Conservation (phyloP, 2,797 vertebrate species). For the Gallinago nigripennis region DNA sequence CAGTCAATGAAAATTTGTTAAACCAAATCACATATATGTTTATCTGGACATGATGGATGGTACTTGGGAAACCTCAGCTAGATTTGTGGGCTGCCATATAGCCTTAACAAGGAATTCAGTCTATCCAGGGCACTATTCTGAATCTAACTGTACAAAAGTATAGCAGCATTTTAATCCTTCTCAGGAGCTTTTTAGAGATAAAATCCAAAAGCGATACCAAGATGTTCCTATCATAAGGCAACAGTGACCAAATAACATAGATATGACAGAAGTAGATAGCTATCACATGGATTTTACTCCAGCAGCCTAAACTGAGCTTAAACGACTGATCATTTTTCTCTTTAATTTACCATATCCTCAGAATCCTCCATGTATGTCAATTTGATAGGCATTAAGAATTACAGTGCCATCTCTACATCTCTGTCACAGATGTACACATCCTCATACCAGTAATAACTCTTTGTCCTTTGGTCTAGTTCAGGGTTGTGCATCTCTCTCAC, state of each 20-base stretch:
- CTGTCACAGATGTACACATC: background rate
- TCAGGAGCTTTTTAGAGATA: background rate
- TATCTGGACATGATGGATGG: background rate
- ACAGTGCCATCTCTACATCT: background rate
- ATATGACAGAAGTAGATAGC: background rate
- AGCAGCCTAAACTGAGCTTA: background rate
- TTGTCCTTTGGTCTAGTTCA: background rate
- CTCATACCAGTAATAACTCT: background rate
- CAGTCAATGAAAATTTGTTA: background rate
- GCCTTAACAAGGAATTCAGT: background rate
- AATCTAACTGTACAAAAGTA: background rate
- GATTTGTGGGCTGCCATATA: background rate
- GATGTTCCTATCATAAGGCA: background rate
- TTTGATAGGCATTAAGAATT: background rate
- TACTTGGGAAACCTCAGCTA: background rate
- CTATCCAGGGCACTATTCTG: background rate
- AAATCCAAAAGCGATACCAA: background rate
- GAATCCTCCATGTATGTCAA: background rate
- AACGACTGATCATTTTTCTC: background rate
- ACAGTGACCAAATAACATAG: background rate
- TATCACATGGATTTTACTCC: background rate
- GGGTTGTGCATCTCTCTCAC: background rate
- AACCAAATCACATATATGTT: background rate
- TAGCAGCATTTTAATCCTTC: background rate
- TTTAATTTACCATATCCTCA: background rate